These are phyloP conservation scores for Eciton burchellii DNA, from an alignment of 1,140 invertebrate genomes.

Conservation along the genomic window DNA sequence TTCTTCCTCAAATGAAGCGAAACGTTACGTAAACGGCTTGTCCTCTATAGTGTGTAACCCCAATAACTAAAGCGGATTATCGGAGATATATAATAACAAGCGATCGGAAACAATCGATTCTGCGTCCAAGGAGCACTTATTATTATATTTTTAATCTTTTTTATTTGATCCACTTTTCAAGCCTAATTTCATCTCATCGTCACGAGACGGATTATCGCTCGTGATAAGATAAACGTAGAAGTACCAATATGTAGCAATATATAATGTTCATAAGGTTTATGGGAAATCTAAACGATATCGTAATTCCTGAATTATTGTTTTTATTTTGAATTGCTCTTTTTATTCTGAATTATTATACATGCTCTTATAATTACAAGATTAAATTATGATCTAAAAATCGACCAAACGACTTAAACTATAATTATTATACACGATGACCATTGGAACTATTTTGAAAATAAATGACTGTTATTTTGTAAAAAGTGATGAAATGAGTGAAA, in stretches of 20 bases:
- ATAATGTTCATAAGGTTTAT: neutral
- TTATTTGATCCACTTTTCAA: neutral
- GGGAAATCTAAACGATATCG: neutral
- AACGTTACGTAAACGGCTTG: slow-evolving; percentile 47
- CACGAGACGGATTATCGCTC: neutral
- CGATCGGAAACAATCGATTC: neutral
- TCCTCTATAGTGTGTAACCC: slow-evolving; percentile 28
- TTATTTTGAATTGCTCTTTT: neutral
- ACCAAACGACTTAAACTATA: too few relatives aligned
- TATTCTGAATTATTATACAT: neutral
- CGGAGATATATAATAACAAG: too few relatives aligned
- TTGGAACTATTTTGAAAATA: too few relatives aligned
- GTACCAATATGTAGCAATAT: neutral
- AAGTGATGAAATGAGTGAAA: too few relatives aligned
- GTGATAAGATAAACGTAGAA: neutral
- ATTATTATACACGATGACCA: neutral
- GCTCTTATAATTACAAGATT: too few relatives aligned
- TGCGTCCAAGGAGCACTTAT: neutral
- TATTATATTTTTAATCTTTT: neutral
- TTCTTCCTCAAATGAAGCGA: neutral
- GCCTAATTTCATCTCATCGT: neutral
- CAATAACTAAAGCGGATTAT: slow-evolving; percentile 20
- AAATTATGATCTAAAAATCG: too few relatives aligned
- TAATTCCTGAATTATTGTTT: neutral
- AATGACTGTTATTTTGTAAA: too few relatives aligned